Evolutionary conservation across 1,140 invertebrate genomes (phyloP).

Genomic region (Panulirus ornatus): DNA sequence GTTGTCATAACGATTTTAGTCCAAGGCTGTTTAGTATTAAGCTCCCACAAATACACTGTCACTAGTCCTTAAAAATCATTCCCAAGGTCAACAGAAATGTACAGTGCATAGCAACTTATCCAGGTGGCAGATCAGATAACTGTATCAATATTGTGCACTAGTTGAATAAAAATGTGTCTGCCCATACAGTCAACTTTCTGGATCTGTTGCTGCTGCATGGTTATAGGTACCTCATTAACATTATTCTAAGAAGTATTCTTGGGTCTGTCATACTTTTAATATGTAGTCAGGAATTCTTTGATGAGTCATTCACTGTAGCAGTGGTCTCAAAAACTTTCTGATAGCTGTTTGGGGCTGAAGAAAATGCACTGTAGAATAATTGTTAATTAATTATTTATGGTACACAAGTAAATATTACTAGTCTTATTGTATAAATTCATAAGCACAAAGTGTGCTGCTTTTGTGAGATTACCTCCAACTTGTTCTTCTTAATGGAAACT

Average conservation of each 20-base stretch:
- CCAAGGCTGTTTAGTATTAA: conserved; percentile 40
- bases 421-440: not conserved
- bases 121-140: not conserved
- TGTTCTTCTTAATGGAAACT: not conserved
- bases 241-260: not conserved
- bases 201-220: conserved; percentile 4
- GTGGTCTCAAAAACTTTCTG: not conserved
- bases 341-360: not conserved
- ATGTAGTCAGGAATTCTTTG: not conserved
- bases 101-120: conserved; percentile 36
- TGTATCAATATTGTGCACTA: not conserved
- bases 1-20: conserved; percentile 47
- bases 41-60: conserved; percentile 15
- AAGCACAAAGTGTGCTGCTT: not conserved
- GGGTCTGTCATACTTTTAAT: not conserved
- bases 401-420: conserved; percentile 5
- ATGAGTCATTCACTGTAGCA: not conserved
- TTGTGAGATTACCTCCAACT: not conserved
- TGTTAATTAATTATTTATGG: not conserved
- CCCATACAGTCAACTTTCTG: not conserved
- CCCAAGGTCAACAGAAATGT: conserved; percentile 26
- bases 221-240: conserved; percentile 1
- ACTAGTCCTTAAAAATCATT: conserved; percentile 53
- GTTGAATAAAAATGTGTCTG: not conserved
- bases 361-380: conserved; percentile 1